Evolutionary conservation across 2,113 vertebrate species (phyloP), one percentile per base, ranked within the genome.

Genomic region (Phaetusa simplex): DNA sequence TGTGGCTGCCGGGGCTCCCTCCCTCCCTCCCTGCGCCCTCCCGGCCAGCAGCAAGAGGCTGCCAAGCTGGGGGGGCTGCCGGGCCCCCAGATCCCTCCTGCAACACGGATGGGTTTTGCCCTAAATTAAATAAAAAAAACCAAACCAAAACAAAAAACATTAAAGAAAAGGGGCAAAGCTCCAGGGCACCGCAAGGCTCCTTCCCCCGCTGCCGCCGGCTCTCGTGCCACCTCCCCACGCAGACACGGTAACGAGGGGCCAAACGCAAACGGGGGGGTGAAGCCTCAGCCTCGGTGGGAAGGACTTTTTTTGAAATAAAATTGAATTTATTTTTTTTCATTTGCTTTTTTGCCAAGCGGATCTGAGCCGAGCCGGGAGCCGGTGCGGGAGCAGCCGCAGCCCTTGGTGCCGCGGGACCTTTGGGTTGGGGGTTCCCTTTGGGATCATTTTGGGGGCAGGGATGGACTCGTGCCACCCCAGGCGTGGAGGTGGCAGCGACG

Each of bases 141-240:
- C n/a, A n/a, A n/a, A 58, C 34, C 12, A 11, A 12, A 11, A 42
- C 40, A 34, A 20, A 16, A 30, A 55, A 19, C 22, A n/a, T 59
- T 22, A n/a, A 59, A 53, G 26, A 27, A 53, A 53, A 59, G 58
- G 58, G 58, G 14, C 14, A n/a, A 36, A 61, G 22, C n/a, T 16
- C n/a, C n/a, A 61, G n/a, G 59, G 59, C 59, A 61, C n/a, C 16
- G 59, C 14, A 12, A 38, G n/a, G 59, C n/a, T 61, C 59, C n/a
- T 16, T 38, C 59, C n/a, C 14, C 23, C 49, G 15, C 36, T 5
- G 1, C 36, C 5, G 1, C 45, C 2, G 2, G 36, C 22, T 49
- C 45, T 22, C 23, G 3, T 22, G 38, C 53, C 78, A 12, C 55
- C 34, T 16, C 19, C 73, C 43, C 18, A 8, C 5, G 1, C 6